phyloP scores from a whole-genome alignment of 1,140 invertebrate genomes.

The Mizuhopecten yessoensis region DNA sequence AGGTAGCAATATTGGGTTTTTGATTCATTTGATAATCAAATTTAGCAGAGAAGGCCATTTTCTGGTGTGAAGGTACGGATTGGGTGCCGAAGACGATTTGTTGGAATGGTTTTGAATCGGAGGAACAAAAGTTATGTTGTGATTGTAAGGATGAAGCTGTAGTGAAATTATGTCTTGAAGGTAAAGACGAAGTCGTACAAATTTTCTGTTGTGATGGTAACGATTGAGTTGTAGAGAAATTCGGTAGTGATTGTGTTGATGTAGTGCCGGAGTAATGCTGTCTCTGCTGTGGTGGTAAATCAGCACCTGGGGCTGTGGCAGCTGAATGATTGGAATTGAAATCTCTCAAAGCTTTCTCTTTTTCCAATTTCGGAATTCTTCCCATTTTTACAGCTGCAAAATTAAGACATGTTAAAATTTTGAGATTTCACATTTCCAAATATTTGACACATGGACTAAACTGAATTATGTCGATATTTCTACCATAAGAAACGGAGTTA shows the following conservation, averaged over 20 bases:
- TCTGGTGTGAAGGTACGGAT: neutral
- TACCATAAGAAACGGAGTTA: too few species aligned
- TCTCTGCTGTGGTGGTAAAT: neutral
- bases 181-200: neutral
- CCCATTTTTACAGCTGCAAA: conserved; percentile 82
- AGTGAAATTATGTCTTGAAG: neutral
- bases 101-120: too few species aligned
- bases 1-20: neutral
- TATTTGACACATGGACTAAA: too few species aligned
- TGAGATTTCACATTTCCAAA: too few species aligned
- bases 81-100: neutral
- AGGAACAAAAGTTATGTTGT: neutral
- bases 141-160: neutral
- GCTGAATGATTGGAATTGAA: conserved; percentile 35
- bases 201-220: neutral
- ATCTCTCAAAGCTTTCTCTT: conserved; percentile 77
- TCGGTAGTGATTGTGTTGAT: neutral
- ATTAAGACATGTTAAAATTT: conserved; percentile 41
- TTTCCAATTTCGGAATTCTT: conserved; percentile 81
- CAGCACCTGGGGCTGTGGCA: neutral
- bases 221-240: neutral
- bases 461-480: too few species aligned
- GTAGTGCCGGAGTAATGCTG: neutral
- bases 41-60: too few species aligned
- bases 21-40: neutral